A percentile compares a stretch with the other conserved stretches of the same genome.
Evolutionary conservation across 2,113 vertebrate species (phyloP).

Genomic region (Cebus imitator): DNA sequence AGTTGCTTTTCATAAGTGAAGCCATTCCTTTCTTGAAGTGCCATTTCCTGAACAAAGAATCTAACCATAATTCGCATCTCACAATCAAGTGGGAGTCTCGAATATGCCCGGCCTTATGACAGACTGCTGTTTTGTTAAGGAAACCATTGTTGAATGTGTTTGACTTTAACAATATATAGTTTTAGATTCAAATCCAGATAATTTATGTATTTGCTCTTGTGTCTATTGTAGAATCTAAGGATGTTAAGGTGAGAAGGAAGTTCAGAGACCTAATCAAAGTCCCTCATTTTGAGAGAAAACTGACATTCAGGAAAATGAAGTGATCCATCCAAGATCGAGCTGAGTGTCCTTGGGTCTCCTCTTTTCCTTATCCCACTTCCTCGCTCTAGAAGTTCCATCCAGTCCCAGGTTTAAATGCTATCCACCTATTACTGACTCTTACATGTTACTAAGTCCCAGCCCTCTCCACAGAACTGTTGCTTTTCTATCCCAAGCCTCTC

Average conservation of each 20-base stretch:
- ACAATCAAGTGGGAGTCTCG: neutral
- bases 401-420: neutral
- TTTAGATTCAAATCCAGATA: conserved; percentile 20
- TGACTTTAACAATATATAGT: neutral
- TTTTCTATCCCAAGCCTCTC: neutral
- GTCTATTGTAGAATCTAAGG: neutral
- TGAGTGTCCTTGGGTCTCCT: neutral
- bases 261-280: neutral
- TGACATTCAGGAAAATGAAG: neutral
- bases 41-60: conserved; percentile 34
- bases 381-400: neutral
- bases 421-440: neutral
- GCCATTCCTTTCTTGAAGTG: neutral
- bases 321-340: neutral
- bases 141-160: neutral
- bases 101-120: neutral
- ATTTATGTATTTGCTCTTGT: neutral
- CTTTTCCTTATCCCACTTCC: neutral
- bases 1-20: conserved; percentile 22
- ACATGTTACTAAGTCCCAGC: neutral
- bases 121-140: neutral
- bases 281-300: neutral
- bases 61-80: neutral
- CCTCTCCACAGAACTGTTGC: neutral
- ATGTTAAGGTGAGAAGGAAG: neutral